Percentiles rank a stretch among this genome's conserved stretches.
These are phyloP conservation scores for Amphibalanus amphitrite DNA, from an alignment of 1,140 invertebrate genomes.

Conservation along the genomic window DNA sequence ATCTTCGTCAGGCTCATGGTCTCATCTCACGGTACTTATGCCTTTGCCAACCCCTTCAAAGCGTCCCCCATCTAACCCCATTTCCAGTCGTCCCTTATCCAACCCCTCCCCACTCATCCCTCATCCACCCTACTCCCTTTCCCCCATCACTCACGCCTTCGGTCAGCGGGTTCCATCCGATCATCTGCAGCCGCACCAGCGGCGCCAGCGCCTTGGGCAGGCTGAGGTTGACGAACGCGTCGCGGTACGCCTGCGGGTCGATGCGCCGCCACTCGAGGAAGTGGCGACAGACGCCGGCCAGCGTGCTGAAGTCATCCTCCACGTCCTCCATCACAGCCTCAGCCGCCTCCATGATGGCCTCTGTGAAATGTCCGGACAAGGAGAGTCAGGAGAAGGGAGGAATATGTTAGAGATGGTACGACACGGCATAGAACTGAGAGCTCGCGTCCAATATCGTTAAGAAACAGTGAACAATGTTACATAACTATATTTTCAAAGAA, in stretches of 20 bases:
- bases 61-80: no score
- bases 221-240: slow-evolving; percentile 11
- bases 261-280: slow-evolving; percentile 10
- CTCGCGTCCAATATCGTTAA: no score
- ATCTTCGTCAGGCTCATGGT: no score
- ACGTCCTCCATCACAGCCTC: slow-evolving; percentile 9
- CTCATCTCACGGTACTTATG: no score
- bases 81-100: no score
- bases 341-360: not conserved
- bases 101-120: not conserved
- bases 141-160: not conserved
- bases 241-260: slow-evolving; percentile 9
- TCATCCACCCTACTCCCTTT: not conserved
- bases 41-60: no score
- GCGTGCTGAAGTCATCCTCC: slow-evolving; percentile 10
- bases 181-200: slow-evolving; percentile 10
- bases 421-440: not conserved
- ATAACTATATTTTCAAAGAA: not conserved
- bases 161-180: slow-evolving; percentile 12
- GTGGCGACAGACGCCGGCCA: slow-evolving; percentile 4
- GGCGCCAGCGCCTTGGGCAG: slow-evolving; percentile 11
- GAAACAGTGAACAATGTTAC: no score
- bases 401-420: not conserved
- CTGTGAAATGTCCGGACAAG: not conserved
- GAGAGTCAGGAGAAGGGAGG: not conserved